A percentile compares a stretch with the other conserved stretches of the same genome.
Evolutionary conservation across 2,113 vertebrate genomes (phyloP).

Genomic region (Bucco capensis): DNA sequence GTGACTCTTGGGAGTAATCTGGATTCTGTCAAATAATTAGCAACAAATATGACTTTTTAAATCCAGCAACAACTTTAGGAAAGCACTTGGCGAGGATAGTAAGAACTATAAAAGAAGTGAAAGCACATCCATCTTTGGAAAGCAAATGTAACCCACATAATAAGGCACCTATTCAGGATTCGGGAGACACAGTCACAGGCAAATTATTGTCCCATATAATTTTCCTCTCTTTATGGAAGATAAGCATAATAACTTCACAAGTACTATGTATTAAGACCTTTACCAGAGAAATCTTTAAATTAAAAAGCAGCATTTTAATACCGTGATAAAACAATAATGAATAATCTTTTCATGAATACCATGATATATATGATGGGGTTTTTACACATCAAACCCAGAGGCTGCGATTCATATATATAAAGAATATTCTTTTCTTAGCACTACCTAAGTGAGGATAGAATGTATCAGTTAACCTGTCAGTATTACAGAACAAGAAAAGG

Average conservation of each 20-base stretch:
- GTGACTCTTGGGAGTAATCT: neutral
- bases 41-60: neutral
- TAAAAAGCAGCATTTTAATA: neutral
- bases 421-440: neutral
- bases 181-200: neutral
- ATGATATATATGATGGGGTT: neutral
- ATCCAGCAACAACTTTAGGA: neutral
- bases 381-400: neutral
- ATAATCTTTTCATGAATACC: neutral
- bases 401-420: neutral
- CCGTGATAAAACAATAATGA: neutral
- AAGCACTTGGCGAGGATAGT: neutral
- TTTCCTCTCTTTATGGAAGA: neutral
- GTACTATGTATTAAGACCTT: neutral
- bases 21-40: neutral
- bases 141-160: neutral
- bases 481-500: neutral
- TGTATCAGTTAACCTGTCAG: neutral
- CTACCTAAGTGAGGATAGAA: neutral
- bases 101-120: neutral
- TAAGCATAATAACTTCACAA: neutral
- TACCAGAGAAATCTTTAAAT: neutral
- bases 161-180: neutral
- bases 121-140: neutral
- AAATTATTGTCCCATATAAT: neutral